Evolutionary conservation across 2,113 vertebrate species (phyloP).

Genomic region (Gymnarchus niloticus): DNA sequence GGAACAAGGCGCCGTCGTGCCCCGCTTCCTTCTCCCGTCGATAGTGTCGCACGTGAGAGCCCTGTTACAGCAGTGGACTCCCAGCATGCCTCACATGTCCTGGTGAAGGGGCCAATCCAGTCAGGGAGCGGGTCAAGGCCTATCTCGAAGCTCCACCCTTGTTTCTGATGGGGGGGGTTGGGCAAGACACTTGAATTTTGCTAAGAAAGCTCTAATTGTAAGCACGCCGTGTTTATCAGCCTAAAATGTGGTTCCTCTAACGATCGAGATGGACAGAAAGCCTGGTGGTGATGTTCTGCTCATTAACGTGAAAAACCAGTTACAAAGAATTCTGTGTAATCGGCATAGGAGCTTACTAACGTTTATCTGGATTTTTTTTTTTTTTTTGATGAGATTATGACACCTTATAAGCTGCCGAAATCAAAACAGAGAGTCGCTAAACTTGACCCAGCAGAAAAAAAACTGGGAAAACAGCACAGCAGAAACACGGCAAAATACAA

Average conservation of each 20-base stretch:
- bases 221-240: not conserved
- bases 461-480: not conserved
- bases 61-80: too few relatives aligned
- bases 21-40: not conserved
- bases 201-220: not conserved
- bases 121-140: not conserved
- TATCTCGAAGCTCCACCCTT: too few relatives aligned
- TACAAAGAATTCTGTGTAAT: not conserved
- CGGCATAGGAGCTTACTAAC: not conserved
- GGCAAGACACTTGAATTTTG: not conserved
- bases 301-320: not conserved
- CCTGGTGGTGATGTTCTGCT: not conserved
- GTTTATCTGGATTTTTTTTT: not conserved
- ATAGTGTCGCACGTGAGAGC: not conserved
- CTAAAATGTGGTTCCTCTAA: too few relatives aligned
- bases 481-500: not conserved
- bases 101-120: not conserved
- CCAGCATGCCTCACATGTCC: too few relatives aligned
- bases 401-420: not conserved
- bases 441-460: not conserved
- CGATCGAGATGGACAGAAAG: not conserved
- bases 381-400: not conserved
- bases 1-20: not conserved
- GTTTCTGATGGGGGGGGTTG: not conserved
- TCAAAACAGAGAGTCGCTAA: not conserved